These are phyloP conservation scores for Cyphotilapia sp. DNA, from an alignment of 2,113 vertebrate genomes.

Conservation along the genomic window DNA sequence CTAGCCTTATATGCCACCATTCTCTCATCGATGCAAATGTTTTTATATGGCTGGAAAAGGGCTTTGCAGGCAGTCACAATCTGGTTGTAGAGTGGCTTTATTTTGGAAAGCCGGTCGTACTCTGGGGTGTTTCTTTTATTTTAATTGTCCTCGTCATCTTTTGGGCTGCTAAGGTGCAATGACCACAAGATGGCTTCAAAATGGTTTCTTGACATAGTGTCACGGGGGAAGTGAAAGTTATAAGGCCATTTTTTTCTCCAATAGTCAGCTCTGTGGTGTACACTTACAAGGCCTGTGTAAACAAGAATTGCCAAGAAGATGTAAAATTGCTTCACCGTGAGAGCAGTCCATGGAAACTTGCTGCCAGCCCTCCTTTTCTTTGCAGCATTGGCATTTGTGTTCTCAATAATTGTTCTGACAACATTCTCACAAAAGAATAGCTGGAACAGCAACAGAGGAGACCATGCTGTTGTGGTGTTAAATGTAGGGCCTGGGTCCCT, in stretches of 20 bases:
- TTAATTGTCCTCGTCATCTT: too few species aligned
- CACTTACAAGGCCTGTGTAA: not conserved
- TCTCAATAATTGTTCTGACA: accelerated
- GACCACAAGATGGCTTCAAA: not conserved
- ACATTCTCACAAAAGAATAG: not conserved
- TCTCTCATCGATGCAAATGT: too few species aligned
- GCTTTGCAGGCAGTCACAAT: too few species aligned
- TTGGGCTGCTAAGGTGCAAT: not conserved
- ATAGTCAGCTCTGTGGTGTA: not conserved
- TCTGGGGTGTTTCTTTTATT: too few species aligned
- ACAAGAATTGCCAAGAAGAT: accelerated
- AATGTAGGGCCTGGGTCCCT: not conserved
- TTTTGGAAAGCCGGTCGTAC: too few species aligned
- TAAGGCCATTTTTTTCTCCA: not conserved
- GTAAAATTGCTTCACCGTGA: not conserved
- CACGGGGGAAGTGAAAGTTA: accelerated
- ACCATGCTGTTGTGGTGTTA: not conserved
- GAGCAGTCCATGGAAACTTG: not conserved
- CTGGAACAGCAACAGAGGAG: not conserved
- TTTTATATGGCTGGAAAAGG: accelerated
- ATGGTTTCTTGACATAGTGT: not conserved
- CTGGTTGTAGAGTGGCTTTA: too few species aligned
- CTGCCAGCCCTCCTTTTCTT: not conserved
- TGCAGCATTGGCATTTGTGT: not conserved
- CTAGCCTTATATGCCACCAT: too few species aligned